Base-by-base conservation (phyloP, 2,888 invertebrate genomes). In the Conus canariensis region DNA sequence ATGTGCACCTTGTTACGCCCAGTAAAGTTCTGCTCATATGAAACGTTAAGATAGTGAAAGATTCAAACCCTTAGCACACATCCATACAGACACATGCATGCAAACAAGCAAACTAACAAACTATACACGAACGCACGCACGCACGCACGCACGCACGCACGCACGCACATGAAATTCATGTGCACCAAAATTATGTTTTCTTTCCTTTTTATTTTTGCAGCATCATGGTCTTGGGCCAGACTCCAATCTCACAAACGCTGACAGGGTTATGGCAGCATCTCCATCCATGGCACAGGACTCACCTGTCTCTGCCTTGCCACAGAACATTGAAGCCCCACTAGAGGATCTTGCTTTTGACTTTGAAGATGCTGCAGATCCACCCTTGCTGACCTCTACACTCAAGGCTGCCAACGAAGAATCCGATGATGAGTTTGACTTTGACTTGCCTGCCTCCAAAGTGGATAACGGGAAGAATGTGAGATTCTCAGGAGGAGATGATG, bases 371-470 rank as follows among this genome's bases (percentile, higher is more conserved):
- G 16, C 85, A 22, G 80, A 86, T 22, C 87, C 90, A n/a, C 45
- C 58, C n/a, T 22, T 90, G 70, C 64, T 83, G 10, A 67, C 82
- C 45, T 88, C 87, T 30, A 56, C 88, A 58, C 83, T 90, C 56
- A 82, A 85, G 25, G 56, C 80, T 9, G 30, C 77, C 22, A 82
- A 77, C 16, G 64, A 85, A n/a, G 93, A 93, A 16, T 93, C 93
- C 16, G 93, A 93, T n/a, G 92, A 92, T n/a, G 94, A 93, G 87
- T 94, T 93, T 92, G 93, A 93, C 80, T 94, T 94, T 92, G 94
- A 94, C 30, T 87, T 93, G 22, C 94, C 93, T 12, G 87, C 25
- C 12, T 22, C 67, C 56, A 89, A 89, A 85, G 19, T 58, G n/a
- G 89, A 85, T 22, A 89, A 89, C 1, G 89, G 56, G 10, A 88